Conservation (phyloP, 2,113 vertebrate genomes). For the Peromyscus maniculatus region DNA sequence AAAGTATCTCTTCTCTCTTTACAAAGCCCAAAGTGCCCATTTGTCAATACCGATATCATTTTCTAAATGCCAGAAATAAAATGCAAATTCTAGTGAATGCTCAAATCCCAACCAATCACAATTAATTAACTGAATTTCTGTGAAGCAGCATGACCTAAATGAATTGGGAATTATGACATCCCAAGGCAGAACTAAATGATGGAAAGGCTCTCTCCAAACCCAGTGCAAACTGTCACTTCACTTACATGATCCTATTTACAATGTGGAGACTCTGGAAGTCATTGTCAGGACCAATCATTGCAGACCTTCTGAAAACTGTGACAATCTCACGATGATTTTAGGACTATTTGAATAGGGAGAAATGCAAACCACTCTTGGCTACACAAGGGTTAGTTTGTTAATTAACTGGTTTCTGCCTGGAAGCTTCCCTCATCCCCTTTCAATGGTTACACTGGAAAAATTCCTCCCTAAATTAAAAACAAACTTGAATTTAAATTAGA, state of each 20-base stretch:
- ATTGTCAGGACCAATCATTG: slow-evolving; percentile 75
- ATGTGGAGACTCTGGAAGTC: slow-evolving; percentile 58
- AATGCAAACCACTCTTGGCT: not conserved
- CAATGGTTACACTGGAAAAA: not conserved
- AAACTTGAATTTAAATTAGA: not conserved
- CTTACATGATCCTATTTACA: slow-evolving; percentile 72
- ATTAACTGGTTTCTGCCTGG: not conserved
- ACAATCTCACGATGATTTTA: slow-evolving; percentile 41
- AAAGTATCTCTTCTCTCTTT: not conserved
- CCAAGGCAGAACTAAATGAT: slow-evolving; percentile 65
- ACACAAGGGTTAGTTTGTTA: slow-evolving; percentile 17
- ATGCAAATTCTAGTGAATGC: slow-evolving; percentile 63
- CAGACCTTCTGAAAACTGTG: slow-evolving; percentile 62
- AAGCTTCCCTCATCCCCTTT: not conserved
- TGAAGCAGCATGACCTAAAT: slow-evolving; percentile 66
- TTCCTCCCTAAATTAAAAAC: not conserved
- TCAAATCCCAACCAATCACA: slow-evolving; percentile 72
- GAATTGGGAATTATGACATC: slow-evolving; percentile 48
- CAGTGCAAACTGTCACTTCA: slow-evolving; percentile 73
- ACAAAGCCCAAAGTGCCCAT: not conserved
- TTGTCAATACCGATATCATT: not conserved
- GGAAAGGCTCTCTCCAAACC: slow-evolving; percentile 53
- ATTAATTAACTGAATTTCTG: slow-evolving; percentile 75
- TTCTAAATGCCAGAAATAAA: slow-evolving; percentile 45
- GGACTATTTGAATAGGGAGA: slow-evolving; percentile 11